Evolutionary conservation across 2,888 invertebrate species (phyloP), one percentile per base, ranked within the genome.

Genomic region (Branchellion lobata): DNA sequence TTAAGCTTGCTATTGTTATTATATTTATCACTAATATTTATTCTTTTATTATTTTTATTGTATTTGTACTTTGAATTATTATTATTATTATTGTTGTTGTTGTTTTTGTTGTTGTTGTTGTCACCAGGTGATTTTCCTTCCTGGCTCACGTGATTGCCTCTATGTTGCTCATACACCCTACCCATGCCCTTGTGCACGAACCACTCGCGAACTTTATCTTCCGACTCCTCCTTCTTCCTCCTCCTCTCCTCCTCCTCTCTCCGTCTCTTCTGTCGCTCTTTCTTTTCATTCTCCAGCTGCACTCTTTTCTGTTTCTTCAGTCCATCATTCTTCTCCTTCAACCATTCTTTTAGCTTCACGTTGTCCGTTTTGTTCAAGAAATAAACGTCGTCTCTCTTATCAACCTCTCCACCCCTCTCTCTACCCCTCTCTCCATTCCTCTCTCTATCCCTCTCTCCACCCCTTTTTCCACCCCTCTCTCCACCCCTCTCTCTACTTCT

Each of bases 201-300:
- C 61, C 61, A 57, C 24, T 3, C 3, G 5, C 61, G 21, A 3
- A 57, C 61, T n/a, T 57, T 57, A 3, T 57, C 61, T 14, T 57
- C 61, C 24, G 61, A 57, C 61, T 57, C 61, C 24, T 57, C 61
- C 24, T 57, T 57, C 24, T 57, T 57, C 61, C 24, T 57, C 24
- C 24, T 57, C 24, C 24, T 57, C 5, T 57, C 61, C 21, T 57
- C 61, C 24, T 57, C 61, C n/a, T 18, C 61, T n/a, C 21, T 57
- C 61, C 5, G 5, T n/a, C 21, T n/a, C 21, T 57, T 57, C 24
- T 57, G 11, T 24, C 24, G 5, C 24, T 57, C 61, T n/a, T 57
- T 57, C 24, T 57, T 57, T n/a, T 57, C 24, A 5, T 57, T n/a
- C 21, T 57, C 61, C 24, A 24, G 5, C 61, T 57, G 61, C 24